These are phyloP conservation scores for Myanophis thanlyinensis DNA, from an alignment of 2,113 vertebrate genomes.

Conservation along the genomic window DNA sequence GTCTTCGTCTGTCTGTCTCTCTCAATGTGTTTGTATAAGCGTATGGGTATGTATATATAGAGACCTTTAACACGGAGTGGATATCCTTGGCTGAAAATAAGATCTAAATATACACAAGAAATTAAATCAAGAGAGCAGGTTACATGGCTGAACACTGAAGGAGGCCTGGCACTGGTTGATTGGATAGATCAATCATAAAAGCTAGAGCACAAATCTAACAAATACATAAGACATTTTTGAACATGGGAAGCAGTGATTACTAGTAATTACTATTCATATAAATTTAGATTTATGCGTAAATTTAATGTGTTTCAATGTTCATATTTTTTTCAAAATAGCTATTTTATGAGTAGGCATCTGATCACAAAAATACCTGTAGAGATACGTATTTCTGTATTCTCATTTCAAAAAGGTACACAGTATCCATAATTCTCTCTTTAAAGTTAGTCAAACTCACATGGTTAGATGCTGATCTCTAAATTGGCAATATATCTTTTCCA, in stretches of 20 bases:
- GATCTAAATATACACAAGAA: neutral
- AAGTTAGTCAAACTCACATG: neutral
- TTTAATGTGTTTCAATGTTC: neutral
- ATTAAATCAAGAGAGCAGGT: neutral
- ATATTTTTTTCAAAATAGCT: neutral
- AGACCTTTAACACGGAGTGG: neutral
- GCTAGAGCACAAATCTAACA: neutral
- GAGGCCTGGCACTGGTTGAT: neutral
- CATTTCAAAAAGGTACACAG: neutral
- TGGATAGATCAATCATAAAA: neutral
- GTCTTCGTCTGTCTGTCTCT: too few relatives aligned
- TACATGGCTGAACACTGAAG: neutral
- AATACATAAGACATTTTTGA: neutral
- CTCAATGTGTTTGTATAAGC: too few relatives aligned
- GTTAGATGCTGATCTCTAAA: neutral
- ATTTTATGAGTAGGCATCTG: neutral
- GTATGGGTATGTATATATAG: neutral
- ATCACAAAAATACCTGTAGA: too few relatives aligned
- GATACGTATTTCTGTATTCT: neutral
- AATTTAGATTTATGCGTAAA: neutral
- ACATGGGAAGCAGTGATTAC: neutral
- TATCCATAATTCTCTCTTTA: neutral
- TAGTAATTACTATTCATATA: neutral
- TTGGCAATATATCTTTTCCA: neutral
- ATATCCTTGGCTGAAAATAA: neutral